Evolutionary conservation across 2,888 invertebrate genomes (phyloP), one percentile per base, ranked within the genome.

Genomic region (Anarsia innoxiella): DNA sequence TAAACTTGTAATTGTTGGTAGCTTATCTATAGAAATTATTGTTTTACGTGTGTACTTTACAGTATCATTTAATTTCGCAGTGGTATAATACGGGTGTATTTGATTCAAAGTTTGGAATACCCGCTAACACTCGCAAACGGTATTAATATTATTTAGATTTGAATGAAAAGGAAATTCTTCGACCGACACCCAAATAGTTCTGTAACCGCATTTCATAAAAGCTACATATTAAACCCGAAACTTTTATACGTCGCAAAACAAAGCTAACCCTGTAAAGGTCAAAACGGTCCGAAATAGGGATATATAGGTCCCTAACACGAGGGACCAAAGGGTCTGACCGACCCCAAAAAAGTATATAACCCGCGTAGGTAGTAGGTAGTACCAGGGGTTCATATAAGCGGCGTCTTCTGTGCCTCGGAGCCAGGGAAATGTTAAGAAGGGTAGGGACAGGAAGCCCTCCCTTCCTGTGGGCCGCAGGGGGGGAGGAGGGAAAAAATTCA

Each of bases 291-390:
- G 66, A 67, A 72, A 75, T 75, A 72, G 66, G 72, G 69, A 72
- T 75, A 75, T 67, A 71, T 77, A 73, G 77, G 76, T 65, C 71
- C 76, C 76, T 66, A 71, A 72, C 75, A 71, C 66, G 59, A 70
- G 66, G 62, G 56, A 58, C 75, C 77, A 72, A 78, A 79, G 76
- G 77, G 76, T 75, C 80, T 69, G 67, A 58, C 65, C 75, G 74
- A 75, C 68, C 78, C 79, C 78, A 79, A 82, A 83, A 83, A 83
- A 78, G 80, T 80, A 82, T 78, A 82, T 80, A 83, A 71, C 72
- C 69, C 70, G 57, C 53, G 64, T 74, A 71, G 69, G 72, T 76
- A n/a, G n/a, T n/a, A n/a, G n/a, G n/a, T n/a, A n/a, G n/a, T n/a
- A 76, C 77, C 66, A 74, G 68, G 69, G 72, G 61, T 60, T 64